Percentiles rank a stretch among this genome's conserved stretches.
These are phyloP conservation scores for Pterobdella sp. DNA, from an alignment of 2,888 invertebrate genomes.

Conservation along the genomic window DNA sequence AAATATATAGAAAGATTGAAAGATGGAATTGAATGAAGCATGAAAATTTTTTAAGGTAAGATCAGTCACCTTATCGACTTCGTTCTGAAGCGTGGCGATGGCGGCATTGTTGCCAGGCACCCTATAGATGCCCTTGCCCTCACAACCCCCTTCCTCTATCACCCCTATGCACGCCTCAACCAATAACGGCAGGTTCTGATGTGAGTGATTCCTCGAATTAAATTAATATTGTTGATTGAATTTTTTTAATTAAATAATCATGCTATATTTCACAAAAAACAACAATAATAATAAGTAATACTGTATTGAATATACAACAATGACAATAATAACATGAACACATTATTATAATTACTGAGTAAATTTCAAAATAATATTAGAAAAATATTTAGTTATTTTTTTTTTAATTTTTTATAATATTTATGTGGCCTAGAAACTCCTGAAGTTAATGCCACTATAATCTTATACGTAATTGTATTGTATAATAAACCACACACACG, in stretches of 20 bases:
- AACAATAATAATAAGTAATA: background rate
- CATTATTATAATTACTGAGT: too few species aligned
- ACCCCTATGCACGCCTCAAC: slow-evolving; percentile 85
- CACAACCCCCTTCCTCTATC: slow-evolving; percentile 82
- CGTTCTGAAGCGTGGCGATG: slow-evolving; percentile 67
- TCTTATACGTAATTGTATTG: too few species aligned
- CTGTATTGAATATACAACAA: background rate
- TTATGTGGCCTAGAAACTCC: too few species aligned
- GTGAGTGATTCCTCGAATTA: background rate
- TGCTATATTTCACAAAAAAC: background rate
- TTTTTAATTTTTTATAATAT: too few species aligned
- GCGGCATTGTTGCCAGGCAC: slow-evolving; percentile 95
- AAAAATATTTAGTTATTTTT: too few species aligned
- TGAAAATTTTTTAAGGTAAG: too few species aligned
- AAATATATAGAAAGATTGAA: background rate
- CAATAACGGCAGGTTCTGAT: slow-evolving; percentile 69
- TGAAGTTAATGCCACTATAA: too few species aligned
- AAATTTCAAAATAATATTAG: too few species aligned
- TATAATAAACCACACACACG: too few species aligned
- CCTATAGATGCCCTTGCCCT: slow-evolving; percentile 85
- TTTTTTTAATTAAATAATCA: too few species aligned
- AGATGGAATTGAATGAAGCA: background rate
- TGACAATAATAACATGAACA: background rate
- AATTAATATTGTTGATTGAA: background rate
- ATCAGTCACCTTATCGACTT: slow-evolving; percentile 44